phyloP scores from a whole-genome alignment of 1,140 invertebrate species.

The Dendroctonus valens region DNA sequence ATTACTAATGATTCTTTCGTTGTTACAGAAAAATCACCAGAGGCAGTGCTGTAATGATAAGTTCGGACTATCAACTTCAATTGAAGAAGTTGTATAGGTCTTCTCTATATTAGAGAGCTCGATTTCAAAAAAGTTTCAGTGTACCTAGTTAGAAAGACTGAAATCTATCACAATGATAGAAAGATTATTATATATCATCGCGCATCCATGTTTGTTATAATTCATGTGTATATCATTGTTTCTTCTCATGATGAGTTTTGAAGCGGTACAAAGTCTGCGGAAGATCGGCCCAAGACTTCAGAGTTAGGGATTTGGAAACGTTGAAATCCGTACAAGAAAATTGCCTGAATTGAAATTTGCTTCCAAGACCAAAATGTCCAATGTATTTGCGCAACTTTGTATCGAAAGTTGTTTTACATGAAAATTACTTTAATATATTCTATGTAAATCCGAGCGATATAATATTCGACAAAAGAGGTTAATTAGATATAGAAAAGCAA shows the following conservation, averaged over 20 bases:
- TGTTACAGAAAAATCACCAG: conserved; percentile 48
- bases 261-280: neutral
- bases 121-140: conserved; percentile 12
- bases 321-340: too few species aligned
- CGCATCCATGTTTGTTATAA: conserved; percentile 25
- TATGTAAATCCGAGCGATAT: neutral
- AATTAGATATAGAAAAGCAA: conserved; percentile 14
- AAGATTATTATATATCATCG: conserved; percentile 22
- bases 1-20: conserved; percentile 18
- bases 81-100: conserved; percentile 48
- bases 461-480: conserved; percentile 10
- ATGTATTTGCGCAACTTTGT: neutral
- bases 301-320: too few species aligned
- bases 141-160: conserved; percentile 30
- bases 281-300: too few species aligned
- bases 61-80: conserved; percentile 43
- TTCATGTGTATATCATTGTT: conserved; percentile 8
- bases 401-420: neutral
- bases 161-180: conserved; percentile 30
- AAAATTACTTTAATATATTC: neutral
- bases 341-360: neutral
- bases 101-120: conserved; percentile 31
- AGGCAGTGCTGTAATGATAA: conserved; percentile 48
- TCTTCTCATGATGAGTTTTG: conserved; percentile 7
- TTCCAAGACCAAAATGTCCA: too few species aligned